Percentiles rank a stretch among this genome's conserved stretches.
These are phyloP conservation scores for Anadara kagoshimensis DNA, from an alignment of 1,140 invertebrate genomes.

Conservation along the genomic window DNA sequence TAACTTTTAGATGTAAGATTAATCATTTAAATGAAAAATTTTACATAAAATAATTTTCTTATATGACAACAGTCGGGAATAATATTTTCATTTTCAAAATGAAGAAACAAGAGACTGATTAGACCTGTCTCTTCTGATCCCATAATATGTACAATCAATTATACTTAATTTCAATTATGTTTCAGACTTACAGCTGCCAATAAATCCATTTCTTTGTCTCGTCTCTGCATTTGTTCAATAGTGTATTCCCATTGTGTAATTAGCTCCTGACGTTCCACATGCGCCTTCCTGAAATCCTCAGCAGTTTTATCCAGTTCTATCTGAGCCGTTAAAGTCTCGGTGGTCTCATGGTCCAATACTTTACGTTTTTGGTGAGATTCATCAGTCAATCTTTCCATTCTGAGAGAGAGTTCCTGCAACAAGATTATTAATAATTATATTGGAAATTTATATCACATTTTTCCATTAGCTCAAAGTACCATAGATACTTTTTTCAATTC, in stretches of 20 bases:
- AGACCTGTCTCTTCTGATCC: too few species aligned
- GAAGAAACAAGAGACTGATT: too few species aligned
- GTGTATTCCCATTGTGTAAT: slow-evolving; percentile 73
- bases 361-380: slow-evolving; percentile 61
- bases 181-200: slow-evolving; percentile 63
- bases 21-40: too few species aligned
- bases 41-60: too few species aligned
- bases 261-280: slow-evolving; percentile 71
- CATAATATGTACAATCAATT: too few species aligned
- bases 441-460: too few species aligned
- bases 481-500: too few species aligned
- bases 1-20: too few species aligned
- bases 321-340: slow-evolving; percentile 71
- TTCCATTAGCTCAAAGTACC: too few species aligned
- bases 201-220: slow-evolving; percentile 73
- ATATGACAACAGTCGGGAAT: too few species aligned
- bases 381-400: slow-evolving; percentile 71
- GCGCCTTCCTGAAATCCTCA: slow-evolving; percentile 72
- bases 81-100: too few species aligned
- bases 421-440: background rate
- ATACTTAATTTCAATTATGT: background rate
- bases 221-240: slow-evolving; percentile 73
- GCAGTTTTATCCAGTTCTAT: slow-evolving; percentile 74
- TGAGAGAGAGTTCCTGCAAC: slow-evolving; percentile 69
- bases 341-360: slow-evolving; percentile 70